Evolutionary conservation across 2,888 invertebrate species (phyloP).

Genomic region (Brachypalpus laphriformis): DNA sequence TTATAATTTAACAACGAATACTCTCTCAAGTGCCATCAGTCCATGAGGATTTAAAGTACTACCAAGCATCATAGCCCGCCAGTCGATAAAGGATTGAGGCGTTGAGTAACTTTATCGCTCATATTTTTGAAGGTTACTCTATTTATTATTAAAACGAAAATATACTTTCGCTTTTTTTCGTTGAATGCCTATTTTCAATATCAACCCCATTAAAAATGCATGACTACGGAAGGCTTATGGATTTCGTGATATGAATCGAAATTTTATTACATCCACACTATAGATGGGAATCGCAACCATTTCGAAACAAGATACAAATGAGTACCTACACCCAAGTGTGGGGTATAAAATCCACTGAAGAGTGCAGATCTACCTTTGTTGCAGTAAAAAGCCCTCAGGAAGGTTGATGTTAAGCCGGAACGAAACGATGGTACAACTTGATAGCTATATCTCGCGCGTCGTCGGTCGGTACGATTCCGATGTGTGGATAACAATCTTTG

Average conservation of each 20-base stretch:
- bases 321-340: neutral
- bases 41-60: neutral
- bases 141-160: slow-evolving; percentile 18
- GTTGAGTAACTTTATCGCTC: neutral
- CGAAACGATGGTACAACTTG: neutral
- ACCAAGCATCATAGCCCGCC: neutral
- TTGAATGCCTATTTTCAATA: neutral
- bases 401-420: slow-evolving; percentile 3
- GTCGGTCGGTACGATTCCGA: neutral
- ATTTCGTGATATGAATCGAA: slow-evolving; percentile 9
- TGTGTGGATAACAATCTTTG: slow-evolving; percentile 7
- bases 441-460: neutral
- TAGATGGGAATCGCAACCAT: neutral
- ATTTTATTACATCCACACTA: neutral
- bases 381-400: neutral
- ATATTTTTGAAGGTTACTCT: neutral
- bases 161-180: neutral
- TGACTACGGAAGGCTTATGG: neutral
- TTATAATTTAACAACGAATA: neutral
- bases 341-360: neutral
- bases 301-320: neutral
- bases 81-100: neutral
- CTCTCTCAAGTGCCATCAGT: neutral
- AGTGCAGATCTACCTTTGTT: slow-evolving; percentile 5
- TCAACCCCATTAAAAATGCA: neutral